Evolutionary conservation across 2,888 invertebrate genomes (phyloP), one percentile per base, ranked within the genome.

Genomic region (Drosophila paramelanica): DNA sequence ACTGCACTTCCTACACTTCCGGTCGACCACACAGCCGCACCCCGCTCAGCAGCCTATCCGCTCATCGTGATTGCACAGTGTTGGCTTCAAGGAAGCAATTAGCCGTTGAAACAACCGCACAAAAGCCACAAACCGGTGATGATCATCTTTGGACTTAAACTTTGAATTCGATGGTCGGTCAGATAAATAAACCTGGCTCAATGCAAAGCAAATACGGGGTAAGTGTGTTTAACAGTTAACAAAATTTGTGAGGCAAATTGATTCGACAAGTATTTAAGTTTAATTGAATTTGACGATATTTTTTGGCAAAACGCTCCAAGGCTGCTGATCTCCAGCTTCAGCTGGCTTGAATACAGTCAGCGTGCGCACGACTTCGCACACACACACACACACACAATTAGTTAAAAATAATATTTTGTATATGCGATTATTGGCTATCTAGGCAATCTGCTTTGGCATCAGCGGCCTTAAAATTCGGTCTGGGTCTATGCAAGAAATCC

Each of bases 381-480:
- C 66, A 50, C 49, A 33, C 45, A 51, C 43, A 43, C 10, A 20
- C 41, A 27, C 38, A 23, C 14, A 88, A 85, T 85, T 88, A 85
- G 85, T 87, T 78, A 84, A 84, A 86, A 84, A 79, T 70, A 83
- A 79, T 86, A 76, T 84, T 61, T 78, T 73, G 47, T 71, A 27
- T 65, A 56, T 67, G 70, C 73, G 78, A 79, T 85, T 79, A 85
- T 77, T 70, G 75, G 67, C 61, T 78, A 86, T 86, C 86, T 87
- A 77, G 60, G 70, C 84, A 86, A 86, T 88, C 84, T 81, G 79
- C 81, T 89, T 89, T 86, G 86, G 86, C 89, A 84, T 88, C 85
- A 69, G 67, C 74, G 81, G 84, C 78, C 80, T 77, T 82, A 77
- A 77, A 86, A 78, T 80, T 66, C 67, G 51, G 55, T 64, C 58